These are phyloP conservation scores for Peromyscus polionotus DNA, from an alignment of 2,113 vertebrate genomes.

Conservation along the genomic window DNA sequence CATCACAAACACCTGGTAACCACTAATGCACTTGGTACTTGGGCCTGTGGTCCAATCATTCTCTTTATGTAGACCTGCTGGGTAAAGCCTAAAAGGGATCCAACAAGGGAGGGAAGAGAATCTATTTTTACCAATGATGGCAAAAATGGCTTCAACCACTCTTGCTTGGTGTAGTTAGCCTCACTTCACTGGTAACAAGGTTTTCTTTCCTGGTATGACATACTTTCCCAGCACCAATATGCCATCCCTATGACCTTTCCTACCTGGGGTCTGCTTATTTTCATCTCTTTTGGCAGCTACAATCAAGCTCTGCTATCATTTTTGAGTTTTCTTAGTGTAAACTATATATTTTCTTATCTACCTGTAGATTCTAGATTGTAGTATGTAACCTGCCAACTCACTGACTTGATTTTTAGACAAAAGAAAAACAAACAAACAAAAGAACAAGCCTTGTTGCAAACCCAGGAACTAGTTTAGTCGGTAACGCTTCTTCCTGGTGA, in stretches of 20 bases:
- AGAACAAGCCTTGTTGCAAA: not conserved
- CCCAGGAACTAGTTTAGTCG: not conserved
- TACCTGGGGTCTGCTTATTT: not conserved
- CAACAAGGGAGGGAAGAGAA: not conserved
- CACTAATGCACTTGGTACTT: no score
- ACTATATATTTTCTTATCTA: not conserved
- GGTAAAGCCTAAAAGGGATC: no score
- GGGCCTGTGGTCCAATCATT: no score
- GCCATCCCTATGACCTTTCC: accelerated
- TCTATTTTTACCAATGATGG: not conserved
- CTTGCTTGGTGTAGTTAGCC: not conserved
- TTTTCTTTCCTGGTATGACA: not conserved
- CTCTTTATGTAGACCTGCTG: no score
- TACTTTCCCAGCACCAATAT: not conserved
- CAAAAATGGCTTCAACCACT: not conserved
- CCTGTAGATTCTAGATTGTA: not conserved
- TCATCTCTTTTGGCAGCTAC: not conserved
- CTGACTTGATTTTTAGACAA: not conserved
- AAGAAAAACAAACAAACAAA: not conserved
- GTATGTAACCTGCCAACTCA: accelerated
- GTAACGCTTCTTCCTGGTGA: not conserved
- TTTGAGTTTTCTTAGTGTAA: not conserved
- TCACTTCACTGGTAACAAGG: not conserved
- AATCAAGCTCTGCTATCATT: not conserved
- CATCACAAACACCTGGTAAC: no score